Evolutionary conservation across 1,140 invertebrate genomes (phyloP).

Genomic region (Aphelenchoides avenae): DNA sequence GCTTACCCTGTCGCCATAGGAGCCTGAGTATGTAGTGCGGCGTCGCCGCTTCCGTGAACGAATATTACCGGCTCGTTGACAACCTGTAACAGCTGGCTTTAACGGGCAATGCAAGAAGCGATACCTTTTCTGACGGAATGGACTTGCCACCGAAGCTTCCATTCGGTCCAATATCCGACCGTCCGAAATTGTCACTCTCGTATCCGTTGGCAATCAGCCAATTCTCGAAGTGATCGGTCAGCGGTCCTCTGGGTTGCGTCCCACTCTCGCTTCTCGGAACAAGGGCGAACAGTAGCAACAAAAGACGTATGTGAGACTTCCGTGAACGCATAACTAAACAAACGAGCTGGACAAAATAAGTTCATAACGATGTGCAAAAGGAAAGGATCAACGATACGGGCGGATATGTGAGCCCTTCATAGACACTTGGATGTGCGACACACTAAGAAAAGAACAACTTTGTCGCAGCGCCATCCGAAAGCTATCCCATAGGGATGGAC

Average conservation of each 20-base stretch:
- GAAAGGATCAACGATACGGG: no score
- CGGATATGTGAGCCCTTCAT: no score
- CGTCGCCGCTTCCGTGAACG: conserved; percentile 53
- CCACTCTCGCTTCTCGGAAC: neutral
- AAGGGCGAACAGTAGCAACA: neutral
- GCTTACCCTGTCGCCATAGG: conserved; percentile 45
- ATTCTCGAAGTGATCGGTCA: conserved; percentile 55
- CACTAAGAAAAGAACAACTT: no score
- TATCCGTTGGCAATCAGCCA: conserved; percentile 58
- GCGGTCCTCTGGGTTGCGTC: conserved; percentile 29
- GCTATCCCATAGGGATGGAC: no score
- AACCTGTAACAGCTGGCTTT: conserved; percentile 27
- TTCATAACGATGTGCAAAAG: no score
- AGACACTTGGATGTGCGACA: no score
- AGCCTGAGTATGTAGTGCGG: conserved; percentile 57
- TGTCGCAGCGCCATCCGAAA: no score
- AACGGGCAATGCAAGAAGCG: no score
- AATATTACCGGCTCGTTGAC: conserved; percentile 56
- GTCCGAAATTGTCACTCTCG: conserved; percentile 52
- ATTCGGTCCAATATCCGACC: conserved; percentile 56
- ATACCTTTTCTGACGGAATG: conserved; percentile 34
- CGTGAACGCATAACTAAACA: no score
- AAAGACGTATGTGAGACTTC: no score
- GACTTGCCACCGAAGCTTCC: conserved; percentile 55
- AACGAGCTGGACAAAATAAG: no score